phyloP scores from a whole-genome alignment of 1,140 invertebrate genomes.

The Saccostrea cuccullata region DNA sequence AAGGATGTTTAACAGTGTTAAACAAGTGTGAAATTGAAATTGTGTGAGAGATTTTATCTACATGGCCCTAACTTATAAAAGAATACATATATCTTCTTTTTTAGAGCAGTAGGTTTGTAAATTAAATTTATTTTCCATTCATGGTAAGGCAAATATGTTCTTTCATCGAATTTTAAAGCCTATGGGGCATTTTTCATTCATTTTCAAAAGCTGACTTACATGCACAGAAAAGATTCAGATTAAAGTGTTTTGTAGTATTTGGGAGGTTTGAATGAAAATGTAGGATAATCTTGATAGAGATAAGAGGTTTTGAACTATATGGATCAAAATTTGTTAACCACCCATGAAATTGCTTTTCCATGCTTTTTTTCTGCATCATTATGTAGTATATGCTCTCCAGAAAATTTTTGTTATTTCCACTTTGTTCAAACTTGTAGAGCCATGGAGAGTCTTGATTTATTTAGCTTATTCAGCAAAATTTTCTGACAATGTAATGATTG shows the following conservation, averaged over 20 bases:
- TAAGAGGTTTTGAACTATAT: background rate
- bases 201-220: background rate
- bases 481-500: background rate
- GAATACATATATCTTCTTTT: background rate
- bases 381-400: background rate
- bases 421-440: too few species aligned
- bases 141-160: background rate
- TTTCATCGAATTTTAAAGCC: background rate
- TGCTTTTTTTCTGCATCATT: background rate
- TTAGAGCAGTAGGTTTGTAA: background rate
- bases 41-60: background rate
- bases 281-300: conserved; percentile 5
- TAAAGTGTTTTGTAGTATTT: background rate
- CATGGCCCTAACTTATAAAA: background rate
- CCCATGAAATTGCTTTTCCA: conserved; percentile 12
- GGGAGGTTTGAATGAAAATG: background rate
- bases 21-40: conserved; percentile 29
- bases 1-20: background rate
- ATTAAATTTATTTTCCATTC: conserved; percentile 20
- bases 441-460: background rate
- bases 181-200: conserved; percentile 1
- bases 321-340: background rate
- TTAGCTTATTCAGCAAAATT: background rate
- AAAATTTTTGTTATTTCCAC: background rate
- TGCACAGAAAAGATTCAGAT: background rate